Percentiles rank a stretch among this genome's conserved stretches.
Conservation (phyloP, 1,140 invertebrate species). For the Drosophila insularis region DNA sequence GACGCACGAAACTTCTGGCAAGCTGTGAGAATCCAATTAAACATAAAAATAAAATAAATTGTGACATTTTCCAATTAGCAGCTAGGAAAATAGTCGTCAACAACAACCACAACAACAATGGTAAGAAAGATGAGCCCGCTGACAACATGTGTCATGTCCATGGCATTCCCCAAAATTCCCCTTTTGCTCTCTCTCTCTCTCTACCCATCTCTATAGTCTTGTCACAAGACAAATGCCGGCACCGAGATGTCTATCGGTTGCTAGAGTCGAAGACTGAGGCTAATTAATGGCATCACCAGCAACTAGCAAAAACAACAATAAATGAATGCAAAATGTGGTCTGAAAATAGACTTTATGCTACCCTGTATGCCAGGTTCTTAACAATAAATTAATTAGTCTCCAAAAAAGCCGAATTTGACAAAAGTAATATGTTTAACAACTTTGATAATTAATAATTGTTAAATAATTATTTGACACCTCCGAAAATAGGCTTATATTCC, state of each 20-base stretch:
- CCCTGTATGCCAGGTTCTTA: not conserved
- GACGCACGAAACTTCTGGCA: conserved; percentile 41
- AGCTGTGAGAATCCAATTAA: conserved; percentile 69
- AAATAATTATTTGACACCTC: no score
- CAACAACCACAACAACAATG: conserved; percentile 5
- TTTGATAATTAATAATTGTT: no score
- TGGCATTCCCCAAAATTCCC: conserved; percentile 1
- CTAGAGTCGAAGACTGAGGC: conserved; percentile 38
- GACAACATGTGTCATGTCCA: conserved; percentile 73
- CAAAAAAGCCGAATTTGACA: no score
- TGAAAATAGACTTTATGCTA: not conserved
- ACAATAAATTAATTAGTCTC: no score
- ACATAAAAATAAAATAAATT: conserved; percentile 80
- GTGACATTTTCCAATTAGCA: conserved; percentile 79
- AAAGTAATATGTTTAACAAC: no score
- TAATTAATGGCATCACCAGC: conserved; percentile 69
- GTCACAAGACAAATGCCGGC: conserved; percentile 67
- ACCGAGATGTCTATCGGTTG: conserved; percentile 74
- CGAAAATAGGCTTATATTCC: no score
- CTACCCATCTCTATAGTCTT: not conserved
- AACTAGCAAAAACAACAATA: conserved; percentile 34
- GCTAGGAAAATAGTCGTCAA: conserved; percentile 51
- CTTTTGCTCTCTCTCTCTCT: not conserved
- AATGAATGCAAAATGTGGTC: conserved; percentile 11
- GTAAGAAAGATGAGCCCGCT: conserved; percentile 65